Percentiles rank a stretch among this genome's conserved stretches.
phyloP scores from a whole-genome alignment of 1,140 invertebrate genomes.

The Paralvinella palmiformis region DNA sequence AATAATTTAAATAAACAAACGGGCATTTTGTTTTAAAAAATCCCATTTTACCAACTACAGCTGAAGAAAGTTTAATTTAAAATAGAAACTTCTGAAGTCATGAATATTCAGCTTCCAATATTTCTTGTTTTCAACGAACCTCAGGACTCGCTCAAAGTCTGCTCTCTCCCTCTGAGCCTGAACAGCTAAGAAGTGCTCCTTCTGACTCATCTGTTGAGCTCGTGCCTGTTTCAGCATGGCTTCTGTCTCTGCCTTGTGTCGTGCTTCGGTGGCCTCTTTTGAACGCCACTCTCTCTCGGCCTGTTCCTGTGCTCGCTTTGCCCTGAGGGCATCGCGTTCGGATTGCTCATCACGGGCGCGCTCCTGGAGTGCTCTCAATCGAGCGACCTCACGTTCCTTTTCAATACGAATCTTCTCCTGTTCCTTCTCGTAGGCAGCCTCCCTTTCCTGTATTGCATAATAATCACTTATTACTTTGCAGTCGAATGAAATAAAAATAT shows the following conservation, averaged over 20 bases:
- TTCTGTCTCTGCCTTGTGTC: conserved; percentile 45
- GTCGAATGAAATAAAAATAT: too few species aligned
- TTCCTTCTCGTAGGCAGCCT: conserved; percentile 47
- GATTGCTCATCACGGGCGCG: conserved; percentile 48
- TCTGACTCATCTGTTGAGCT: conserved; percentile 44
- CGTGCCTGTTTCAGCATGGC: conserved; percentile 44
- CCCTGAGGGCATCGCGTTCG: conserved; percentile 47
- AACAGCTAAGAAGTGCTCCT: conserved; percentile 49
- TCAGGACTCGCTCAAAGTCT: conserved; percentile 49
- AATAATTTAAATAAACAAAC: too few species aligned
- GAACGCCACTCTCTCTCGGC: conserved; percentile 49
- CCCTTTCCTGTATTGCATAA: conserved; percentile 37
- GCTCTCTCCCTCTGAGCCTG: conserved; percentile 47
- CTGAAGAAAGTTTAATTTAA: too few species aligned
- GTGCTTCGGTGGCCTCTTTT: conserved; percentile 45
- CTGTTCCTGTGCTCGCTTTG: conserved; percentile 49
- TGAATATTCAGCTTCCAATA: too few species aligned
- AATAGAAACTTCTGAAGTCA: too few species aligned
- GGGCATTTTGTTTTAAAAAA: background rate
- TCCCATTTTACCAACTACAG: background rate
- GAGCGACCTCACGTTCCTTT: conserved; percentile 49
- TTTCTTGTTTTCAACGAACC: too few species aligned
- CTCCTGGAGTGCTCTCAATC: conserved; percentile 46
- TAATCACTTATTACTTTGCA: too few species aligned
- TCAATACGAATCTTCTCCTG: conserved; percentile 46